These are phyloP conservation scores for Camptogramma bilineatum DNA, from an alignment of 2,888 invertebrate genomes.

Conservation along the genomic window DNA sequence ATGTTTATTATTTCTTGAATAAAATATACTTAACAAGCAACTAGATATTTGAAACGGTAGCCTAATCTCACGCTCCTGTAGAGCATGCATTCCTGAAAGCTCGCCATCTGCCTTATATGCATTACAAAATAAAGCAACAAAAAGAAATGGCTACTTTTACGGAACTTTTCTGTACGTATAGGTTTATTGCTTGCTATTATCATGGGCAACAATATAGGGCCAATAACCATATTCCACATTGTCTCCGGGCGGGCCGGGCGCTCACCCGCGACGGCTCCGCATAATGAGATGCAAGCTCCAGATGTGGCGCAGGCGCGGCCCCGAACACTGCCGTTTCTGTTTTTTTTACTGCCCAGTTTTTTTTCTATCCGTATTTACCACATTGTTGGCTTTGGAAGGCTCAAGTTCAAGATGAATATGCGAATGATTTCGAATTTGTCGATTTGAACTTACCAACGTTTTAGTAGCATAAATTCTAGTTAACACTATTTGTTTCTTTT, in stretches of 20 bases:
- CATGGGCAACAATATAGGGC: slow-evolving; percentile 53
- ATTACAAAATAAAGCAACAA: background rate
- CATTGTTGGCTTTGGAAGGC: slow-evolving; percentile 22
- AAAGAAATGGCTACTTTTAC: slow-evolving; percentile 3
- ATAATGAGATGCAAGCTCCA: slow-evolving; percentile 82
- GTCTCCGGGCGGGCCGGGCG: slow-evolving; percentile 52
- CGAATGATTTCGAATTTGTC: slow-evolving; percentile 14
- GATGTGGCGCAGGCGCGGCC: slow-evolving; percentile 82
- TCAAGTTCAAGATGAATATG: slow-evolving; percentile 26
- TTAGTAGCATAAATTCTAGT: no score
- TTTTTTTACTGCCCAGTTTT: slow-evolving; percentile 60
- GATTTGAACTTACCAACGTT: background rate
- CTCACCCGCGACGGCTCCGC: slow-evolving; percentile 76
- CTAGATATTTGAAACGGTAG: slow-evolving; percentile 15
- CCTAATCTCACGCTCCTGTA: slow-evolving; percentile 21
- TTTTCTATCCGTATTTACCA: slow-evolving; percentile 37
- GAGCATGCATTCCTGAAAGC: slow-evolving; percentile 34
- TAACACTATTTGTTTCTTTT: background rate
- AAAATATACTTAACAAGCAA: slow-evolving; percentile 21
- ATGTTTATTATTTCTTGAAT: slow-evolving; percentile 12
- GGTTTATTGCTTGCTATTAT: slow-evolving; percentile 44
- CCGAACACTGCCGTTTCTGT: slow-evolving; percentile 71
- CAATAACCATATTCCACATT: slow-evolving; percentile 57
- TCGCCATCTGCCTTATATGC: background rate
- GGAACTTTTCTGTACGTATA: slow-evolving; percentile 6